These are phyloP conservation scores for Batillaria attramentaria DNA, from an alignment of 1,140 invertebrate species.

Conservation along the genomic window DNA sequence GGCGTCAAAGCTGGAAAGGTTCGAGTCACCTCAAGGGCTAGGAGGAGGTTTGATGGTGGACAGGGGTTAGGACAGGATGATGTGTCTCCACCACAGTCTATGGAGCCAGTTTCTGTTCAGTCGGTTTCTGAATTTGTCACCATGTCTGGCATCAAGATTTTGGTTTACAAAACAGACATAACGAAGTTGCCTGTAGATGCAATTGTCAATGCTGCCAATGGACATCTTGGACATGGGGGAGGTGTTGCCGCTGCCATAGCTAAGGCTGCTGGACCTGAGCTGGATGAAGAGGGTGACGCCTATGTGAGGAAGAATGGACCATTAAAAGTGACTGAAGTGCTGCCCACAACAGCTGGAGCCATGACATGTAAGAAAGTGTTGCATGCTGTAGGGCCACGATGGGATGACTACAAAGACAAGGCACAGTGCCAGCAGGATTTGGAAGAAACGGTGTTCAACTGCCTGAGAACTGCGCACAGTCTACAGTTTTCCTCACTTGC, in stretches of 20 bases:
- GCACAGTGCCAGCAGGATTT: slow-evolving; percentile 41
- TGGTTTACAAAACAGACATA: slow-evolving; percentile 80
- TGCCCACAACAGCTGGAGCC: slow-evolving; percentile 46
- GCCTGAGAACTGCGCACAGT: slow-evolving; percentile 40
- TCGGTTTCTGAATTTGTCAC: not conserved
- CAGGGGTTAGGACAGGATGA: too few species aligned
- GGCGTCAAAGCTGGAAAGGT: not conserved
- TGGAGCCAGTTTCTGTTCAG: not conserved
- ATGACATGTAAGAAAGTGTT: slow-evolving; percentile 50
- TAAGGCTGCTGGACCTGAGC: slow-evolving; percentile 42
- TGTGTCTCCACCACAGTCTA: not conserved
- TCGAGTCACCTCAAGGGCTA: not conserved
- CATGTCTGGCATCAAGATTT: slow-evolving; percentile 35
- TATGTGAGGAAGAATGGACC: slow-evolving; percentile 41
- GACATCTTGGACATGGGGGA: slow-evolving; percentile 81
- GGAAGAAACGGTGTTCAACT: slow-evolving; percentile 39
- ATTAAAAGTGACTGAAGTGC: slow-evolving; percentile 41
- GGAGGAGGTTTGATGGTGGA: not conserved
- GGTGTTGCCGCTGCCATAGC: slow-evolving; percentile 88
- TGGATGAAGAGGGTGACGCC: slow-evolving; percentile 44
- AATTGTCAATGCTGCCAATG: slow-evolving; percentile 93
- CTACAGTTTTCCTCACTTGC: slow-evolving; percentile 42
- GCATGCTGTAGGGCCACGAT: slow-evolving; percentile 55
- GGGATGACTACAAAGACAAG: slow-evolving; percentile 35
- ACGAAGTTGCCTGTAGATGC: slow-evolving; percentile 87